Percentiles rank a stretch among this genome's conserved stretches.
Conservation (phyloP, 1,140 invertebrate genomes). For the Penaeus chinensis region DNA sequence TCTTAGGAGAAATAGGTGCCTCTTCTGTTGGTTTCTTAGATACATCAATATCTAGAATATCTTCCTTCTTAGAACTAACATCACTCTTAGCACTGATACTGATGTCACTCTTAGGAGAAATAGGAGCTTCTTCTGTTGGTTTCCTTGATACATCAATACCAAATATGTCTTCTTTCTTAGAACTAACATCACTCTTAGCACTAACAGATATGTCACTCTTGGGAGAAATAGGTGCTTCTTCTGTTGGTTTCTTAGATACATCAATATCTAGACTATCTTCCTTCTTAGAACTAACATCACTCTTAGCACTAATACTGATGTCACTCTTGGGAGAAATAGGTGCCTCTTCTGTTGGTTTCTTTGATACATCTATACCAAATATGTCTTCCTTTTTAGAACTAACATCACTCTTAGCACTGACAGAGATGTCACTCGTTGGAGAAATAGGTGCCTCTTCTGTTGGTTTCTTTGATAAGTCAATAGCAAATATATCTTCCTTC, state of each 20-base stretch:
- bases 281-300: not conserved
- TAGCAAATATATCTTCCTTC: not conserved
- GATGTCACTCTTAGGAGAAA: not conserved
- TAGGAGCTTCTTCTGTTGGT: not conserved
- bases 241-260: not conserved
- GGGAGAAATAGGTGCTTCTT: not conserved
- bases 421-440: not conserved
- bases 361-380: not conserved
- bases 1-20: not conserved
- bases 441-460: constrained; percentile 11
- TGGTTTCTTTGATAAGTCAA: not conserved
- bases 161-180: not conserved
- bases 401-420: not conserved
- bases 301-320: not conserved
- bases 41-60: not conserved
- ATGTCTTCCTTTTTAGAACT: constrained; percentile 8
- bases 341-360: not conserved
- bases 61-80: not conserved
- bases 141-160: not conserved
- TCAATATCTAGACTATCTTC: not conserved
- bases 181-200: not conserved
- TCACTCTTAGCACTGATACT: not conserved
- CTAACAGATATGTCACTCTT: not conserved
- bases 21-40: constrained; percentile 1
- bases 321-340: constrained; percentile 14